Conservation (phyloP, 1,140 invertebrate species). For the Heliconius melpomene region DNA sequence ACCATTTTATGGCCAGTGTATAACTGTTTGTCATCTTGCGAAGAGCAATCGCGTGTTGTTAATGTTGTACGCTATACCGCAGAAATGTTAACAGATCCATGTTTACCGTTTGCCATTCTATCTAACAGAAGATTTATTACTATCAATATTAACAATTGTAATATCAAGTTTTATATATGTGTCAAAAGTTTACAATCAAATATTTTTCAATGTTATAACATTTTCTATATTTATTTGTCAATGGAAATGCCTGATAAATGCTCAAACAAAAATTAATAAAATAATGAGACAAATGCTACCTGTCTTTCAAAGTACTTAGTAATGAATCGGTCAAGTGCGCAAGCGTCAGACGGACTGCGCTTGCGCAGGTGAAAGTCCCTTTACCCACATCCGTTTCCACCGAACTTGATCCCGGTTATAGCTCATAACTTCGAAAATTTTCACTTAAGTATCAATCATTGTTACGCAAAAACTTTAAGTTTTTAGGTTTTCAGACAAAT, state of each 20-base stretch:
- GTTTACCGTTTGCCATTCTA: constrained; percentile 31
- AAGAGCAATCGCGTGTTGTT: constrained; percentile 23
- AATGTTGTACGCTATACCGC: constrained; percentile 31
- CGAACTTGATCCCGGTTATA: constrained; percentile 33
- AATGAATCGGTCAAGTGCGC: constrained; percentile 29
- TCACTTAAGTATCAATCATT: not conserved
- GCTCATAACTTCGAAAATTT: not conserved
- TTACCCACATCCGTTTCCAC: constrained; percentile 58
- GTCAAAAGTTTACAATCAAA: no score
- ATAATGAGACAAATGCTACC: not conserved
- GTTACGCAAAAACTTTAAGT: not conserved
- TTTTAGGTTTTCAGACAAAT: no score
- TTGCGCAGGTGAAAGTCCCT: constrained; percentile 61
- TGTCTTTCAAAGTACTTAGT: not conserved
- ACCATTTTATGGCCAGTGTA: constrained; percentile 17
- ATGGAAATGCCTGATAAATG: no score
- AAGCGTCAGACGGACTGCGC: constrained; percentile 35
- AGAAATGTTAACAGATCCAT: constrained; percentile 28
- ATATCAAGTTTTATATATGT: not conserved
- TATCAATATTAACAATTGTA: constrained; percentile 9
- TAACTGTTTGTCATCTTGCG: constrained; percentile 39
- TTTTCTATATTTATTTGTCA: no score
- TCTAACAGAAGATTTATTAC: constrained; percentile 1
- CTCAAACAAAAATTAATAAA: not conserved
- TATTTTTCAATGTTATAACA: no score